Evolutionary conservation across 2,888 invertebrate species (phyloP).

Genomic region (Drosophila lutescens): DNA sequence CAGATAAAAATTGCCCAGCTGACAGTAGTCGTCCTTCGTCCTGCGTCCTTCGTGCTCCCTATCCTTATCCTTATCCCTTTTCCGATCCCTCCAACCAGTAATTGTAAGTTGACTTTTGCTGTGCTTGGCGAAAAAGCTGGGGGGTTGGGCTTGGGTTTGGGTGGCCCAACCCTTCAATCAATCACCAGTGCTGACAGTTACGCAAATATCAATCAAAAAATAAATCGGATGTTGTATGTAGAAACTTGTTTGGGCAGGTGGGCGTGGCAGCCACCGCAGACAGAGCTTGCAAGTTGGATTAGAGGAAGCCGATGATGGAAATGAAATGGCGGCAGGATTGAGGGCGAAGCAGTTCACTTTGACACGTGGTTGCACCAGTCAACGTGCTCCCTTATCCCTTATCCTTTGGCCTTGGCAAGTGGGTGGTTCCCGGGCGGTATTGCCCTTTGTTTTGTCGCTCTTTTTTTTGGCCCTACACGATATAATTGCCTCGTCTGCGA

Average conservation of each 20-base stretch:
- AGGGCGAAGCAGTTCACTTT: constrained; percentile 13
- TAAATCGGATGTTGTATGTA: constrained; percentile 75
- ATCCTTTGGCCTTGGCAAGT: background rate
- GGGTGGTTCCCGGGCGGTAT: background rate
- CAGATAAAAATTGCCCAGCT: constrained; percentile 49
- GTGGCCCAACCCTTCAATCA: constrained; percentile 68
- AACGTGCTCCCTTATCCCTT: constrained; percentile 17
- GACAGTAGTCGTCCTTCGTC: constrained; percentile 27
- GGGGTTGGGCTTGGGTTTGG: background rate
- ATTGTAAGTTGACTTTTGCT: constrained; percentile 52
- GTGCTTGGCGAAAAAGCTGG: constrained; percentile 31
- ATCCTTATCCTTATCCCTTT: background rate
- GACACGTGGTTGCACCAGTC: constrained; percentile 33
- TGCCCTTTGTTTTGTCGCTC: constrained; percentile 2
- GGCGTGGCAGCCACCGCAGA: constrained; percentile 51
- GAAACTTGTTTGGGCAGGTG: constrained; percentile 73
- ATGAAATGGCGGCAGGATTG: constrained; percentile 18
- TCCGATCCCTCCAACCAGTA: constrained; percentile 9
- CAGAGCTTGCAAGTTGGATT: constrained; percentile 30
- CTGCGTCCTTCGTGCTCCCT: background rate
- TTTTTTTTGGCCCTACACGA: background rate
- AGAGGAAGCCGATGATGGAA: constrained; percentile 24
- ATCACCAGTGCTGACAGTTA: constrained; percentile 76
- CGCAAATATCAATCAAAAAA: constrained; percentile 78
- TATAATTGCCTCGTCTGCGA: constrained; percentile 5